Base-by-base conservation (phyloP, 2,888 invertebrate genomes). In the Phlogophora meticulosa region DNA sequence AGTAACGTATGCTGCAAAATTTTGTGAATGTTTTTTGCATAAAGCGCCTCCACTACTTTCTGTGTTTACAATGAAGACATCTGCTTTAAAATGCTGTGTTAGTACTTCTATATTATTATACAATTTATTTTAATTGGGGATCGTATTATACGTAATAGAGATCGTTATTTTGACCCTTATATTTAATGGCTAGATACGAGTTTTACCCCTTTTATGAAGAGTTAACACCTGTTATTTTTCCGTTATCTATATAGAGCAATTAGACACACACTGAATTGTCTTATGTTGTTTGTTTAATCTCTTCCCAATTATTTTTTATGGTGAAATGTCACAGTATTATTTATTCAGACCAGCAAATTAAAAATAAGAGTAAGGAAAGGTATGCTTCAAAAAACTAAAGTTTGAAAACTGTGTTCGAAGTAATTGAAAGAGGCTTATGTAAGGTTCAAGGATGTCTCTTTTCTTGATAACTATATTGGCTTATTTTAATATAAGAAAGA, bases 11-110 rank as follows among this genome's bases (percentile, higher is more conserved):
- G 90, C 87, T 91, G 90, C 88, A 87, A 92, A 92, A 93, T 92
- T 93, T 93, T 86, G 60, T 66, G 92, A 90, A 89, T 87, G 87
- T 91, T 93, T 94, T 93, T 93, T 92, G 89, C 91, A 92, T 88
- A 86, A 84, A 75, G 58, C 70, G 82, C 85, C 85, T 82, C 80
- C 82, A 82, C 76, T 86, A 87, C 87, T 89, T 87, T 85, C 88
- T 89, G 87, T 90, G 87, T 85, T 79, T 80, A 88, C 86, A 88
- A 91, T 90, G 84, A 88, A 91, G 88, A 90, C 87, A 90, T 91
- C 90, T 91, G 89, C 86, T 84, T 85, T 82, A 80, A 85, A 76
- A 80, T 67, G 64, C 48, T 59, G 73, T 67, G 71, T 77, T 73
- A 67, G 34, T 63, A 59, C 32, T 67, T 56, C 48, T 63, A 45